Conservation (phyloP, 2,113 vertebrate species). For the Tylochromis polylepis region DNA sequence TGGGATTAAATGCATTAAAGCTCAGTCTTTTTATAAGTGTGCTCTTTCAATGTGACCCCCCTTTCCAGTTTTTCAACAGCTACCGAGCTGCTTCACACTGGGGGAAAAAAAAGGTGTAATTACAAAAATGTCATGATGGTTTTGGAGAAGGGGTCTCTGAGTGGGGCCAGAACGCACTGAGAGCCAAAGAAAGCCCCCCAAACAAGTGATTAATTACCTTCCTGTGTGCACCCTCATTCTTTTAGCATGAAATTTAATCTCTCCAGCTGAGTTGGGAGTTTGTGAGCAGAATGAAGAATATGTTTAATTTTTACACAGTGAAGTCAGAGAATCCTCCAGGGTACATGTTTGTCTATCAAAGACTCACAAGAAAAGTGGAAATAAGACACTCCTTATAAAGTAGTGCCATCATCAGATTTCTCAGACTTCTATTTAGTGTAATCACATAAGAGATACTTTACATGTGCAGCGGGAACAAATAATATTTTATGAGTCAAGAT, state of each 20-base stretch:
- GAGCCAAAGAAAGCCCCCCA: slow-evolving; percentile 9
- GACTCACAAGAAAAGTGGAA: background rate
- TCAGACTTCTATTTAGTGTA: background rate
- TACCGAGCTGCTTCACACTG: background rate
- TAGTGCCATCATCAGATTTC: background rate
- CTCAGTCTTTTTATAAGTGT: background rate
- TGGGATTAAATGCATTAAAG: background rate
- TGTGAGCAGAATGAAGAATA: slow-evolving; percentile 32
- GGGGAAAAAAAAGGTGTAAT: slow-evolving; percentile 44
- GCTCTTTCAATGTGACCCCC: background rate
- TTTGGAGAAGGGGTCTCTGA: slow-evolving; percentile 31
- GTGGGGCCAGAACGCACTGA: background rate
- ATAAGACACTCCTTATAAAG: background rate
- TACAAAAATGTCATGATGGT: slow-evolving; percentile 57
- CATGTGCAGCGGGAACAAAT: background rate
- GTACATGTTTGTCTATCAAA: background rate
- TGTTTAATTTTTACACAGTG: background rate
- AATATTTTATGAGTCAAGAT: slow-evolving; percentile 26
- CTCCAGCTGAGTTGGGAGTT: background rate
- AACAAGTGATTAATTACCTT: slow-evolving; percentile 55
- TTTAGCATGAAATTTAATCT: slow-evolving; percentile 42
- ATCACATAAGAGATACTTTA: background rate
- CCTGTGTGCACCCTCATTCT: slow-evolving; percentile 13
- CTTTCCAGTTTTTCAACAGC: slow-evolving; percentile 27
- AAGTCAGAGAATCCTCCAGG: background rate